Conservation (phyloP, 2,888 invertebrate species). For the Leucophenga montana region DNA sequence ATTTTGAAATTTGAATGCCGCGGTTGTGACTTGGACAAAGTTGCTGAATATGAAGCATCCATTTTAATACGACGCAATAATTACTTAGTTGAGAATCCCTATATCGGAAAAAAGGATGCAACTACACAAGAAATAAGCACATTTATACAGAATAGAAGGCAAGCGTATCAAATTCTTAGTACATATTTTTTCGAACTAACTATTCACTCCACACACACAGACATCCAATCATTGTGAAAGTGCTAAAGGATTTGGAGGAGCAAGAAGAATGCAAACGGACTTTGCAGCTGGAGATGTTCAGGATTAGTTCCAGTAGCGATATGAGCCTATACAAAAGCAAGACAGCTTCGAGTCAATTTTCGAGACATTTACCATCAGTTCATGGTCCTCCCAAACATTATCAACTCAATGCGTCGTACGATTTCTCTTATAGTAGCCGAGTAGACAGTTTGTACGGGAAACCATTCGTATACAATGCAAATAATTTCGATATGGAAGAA, state of each 20-base stretch:
- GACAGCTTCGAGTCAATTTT: no score
- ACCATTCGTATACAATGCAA: conserved; percentile 50
- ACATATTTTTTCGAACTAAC: no score
- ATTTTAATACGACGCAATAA: conserved; percentile 61
- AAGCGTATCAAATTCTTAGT: conserved; percentile 8
- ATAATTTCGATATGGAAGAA: conserved; percentile 49
- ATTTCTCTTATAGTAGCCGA: no score
- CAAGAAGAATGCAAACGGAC: conserved; percentile 37
- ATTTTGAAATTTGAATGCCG: conserved; percentile 55
- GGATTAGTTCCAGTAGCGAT: conserved; percentile 4
- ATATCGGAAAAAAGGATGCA: conserved; percentile 47
- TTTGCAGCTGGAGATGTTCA: neutral
- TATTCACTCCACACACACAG: no score
- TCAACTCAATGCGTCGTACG: no score
- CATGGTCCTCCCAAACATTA: no score
- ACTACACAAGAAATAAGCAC: conserved; percentile 51
- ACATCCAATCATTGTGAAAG: conserved; percentile 43
- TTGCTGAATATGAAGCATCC: conserved; percentile 58
- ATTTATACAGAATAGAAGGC: conserved; percentile 47
- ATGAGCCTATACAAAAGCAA: no score
- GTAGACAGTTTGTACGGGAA: neutral
- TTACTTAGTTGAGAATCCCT: conserved; percentile 48
- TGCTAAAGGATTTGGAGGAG: conserved; percentile 13
- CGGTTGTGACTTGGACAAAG: conserved; percentile 53
- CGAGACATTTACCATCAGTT: no score